A percentile compares a stretch with the other conserved stretches of the same genome.
phyloP scores from a whole-genome alignment of 2,113 vertebrate species.

The Rhagologus leucostigma region DNA sequence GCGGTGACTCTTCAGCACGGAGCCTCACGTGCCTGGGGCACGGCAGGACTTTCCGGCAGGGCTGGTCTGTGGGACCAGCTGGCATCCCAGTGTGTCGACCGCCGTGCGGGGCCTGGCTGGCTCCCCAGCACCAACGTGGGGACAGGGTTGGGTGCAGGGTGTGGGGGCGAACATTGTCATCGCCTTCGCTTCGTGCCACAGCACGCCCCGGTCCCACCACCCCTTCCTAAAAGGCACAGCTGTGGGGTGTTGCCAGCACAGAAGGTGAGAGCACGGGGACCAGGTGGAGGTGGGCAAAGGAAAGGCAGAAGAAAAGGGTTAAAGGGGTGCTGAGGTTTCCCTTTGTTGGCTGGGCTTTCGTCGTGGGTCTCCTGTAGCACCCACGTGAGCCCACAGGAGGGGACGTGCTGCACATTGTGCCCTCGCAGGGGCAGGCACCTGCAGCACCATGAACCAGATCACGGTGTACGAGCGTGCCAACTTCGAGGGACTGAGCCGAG shows the following conservation, averaged over 20 bases:
- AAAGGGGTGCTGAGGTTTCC: neutral
- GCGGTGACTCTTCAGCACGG: neutral
- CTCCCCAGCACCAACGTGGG: neutral
- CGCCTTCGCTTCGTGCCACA: fast-evolving
- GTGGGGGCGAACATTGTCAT: neutral
- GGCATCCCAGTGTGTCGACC: fast-evolving
- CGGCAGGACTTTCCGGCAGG: neutral
- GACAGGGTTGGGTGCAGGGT: neutral
- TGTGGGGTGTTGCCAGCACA: neutral
- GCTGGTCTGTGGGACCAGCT: neutral
- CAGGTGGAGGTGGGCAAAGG: neutral
- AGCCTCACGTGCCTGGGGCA: neutral
- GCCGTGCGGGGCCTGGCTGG: neutral
- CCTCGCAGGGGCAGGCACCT: fast-evolving
- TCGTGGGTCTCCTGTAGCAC: neutral
- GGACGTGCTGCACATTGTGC: neutral
- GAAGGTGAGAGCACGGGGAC: neutral
- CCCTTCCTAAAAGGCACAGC: neutral
- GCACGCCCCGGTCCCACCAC: neutral
- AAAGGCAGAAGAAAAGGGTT: neutral
- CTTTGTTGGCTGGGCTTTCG: neutral
- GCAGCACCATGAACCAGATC: slow-evolving; percentile 47
- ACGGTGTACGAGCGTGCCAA: slow-evolving; percentile 5
- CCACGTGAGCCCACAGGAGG: fast-evolving
- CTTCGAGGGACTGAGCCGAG: slow-evolving; percentile 61